Conservation (phyloP, 1,140 invertebrate species). For the Brachionus paranguensis region DNA sequence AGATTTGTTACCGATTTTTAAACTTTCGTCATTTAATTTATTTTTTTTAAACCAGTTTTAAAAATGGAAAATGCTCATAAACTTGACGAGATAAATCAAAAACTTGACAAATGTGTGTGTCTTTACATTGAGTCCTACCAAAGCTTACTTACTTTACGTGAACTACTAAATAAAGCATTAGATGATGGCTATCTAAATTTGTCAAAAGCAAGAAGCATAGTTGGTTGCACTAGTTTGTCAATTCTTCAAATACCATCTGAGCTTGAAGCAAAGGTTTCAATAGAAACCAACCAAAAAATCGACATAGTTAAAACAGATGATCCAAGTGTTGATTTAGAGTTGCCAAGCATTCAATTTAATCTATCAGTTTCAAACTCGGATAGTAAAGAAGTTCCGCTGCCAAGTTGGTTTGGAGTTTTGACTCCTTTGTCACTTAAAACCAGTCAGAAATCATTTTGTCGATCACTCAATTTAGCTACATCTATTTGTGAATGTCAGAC, state of each 20-base stretch:
- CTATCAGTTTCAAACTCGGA: neutral
- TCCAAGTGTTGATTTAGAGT: neutral
- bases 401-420: conserved; percentile 22
- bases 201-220: conserved; percentile 28
- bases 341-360: neutral
- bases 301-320: neutral
- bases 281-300: neutral
- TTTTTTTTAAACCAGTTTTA: neutral
- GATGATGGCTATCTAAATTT: conserved; percentile 30
- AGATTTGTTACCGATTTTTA: neutral
- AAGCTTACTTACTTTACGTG: neutral
- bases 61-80: neutral
- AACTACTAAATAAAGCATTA: neutral
- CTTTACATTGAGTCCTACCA: conserved; percentile 7
- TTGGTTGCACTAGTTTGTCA: neutral
- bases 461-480: conserved; percentile 5
- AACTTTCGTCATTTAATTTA: neutral
- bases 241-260: conserved; percentile 24
- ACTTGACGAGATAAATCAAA: neutral
- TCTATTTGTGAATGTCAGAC: neutral
- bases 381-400: neutral
- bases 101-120: neutral
- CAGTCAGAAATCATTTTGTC: conserved; percentile 34
- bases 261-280: neutral
- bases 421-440: neutral